A percentile compares a stretch with the other conserved stretches of the same genome.
Conservation (phyloP, 2,113 vertebrate species). For the Pterocles burchelli region DNA sequence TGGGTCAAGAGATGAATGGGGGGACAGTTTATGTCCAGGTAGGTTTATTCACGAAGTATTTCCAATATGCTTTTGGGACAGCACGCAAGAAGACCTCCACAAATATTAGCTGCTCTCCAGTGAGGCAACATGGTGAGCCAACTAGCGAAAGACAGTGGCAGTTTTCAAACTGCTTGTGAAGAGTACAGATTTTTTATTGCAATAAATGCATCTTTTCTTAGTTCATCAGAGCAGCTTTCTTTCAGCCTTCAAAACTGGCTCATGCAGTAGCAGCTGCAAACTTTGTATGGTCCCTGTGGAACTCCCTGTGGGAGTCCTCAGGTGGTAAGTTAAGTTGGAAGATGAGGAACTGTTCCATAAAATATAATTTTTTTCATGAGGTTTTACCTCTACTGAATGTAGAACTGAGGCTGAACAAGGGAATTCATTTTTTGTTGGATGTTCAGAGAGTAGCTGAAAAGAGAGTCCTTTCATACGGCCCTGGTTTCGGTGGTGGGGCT, state of each 20-base stretch:
- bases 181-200: neutral
- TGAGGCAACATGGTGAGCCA: neutral
- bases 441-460: neutral
- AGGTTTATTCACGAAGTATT: neutral
- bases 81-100: neutral
- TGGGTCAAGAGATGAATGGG: neutral
- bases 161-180: neutral
- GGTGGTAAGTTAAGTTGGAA: neutral
- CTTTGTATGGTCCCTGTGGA: neutral
- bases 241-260: neutral
- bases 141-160: neutral
- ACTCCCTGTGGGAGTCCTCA: neutral
- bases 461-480: neutral
- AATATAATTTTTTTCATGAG: neutral
- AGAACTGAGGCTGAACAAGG: neutral
- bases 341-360: neutral
- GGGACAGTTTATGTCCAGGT: neutral
- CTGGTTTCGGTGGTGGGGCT: neutral
- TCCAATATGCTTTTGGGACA: neutral
- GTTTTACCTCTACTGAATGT: neutral
- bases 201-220: neutral
- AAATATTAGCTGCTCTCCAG: neutral
- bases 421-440: neutral
- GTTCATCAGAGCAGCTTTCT: neutral
- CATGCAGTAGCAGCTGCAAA: neutral